Percentiles rank a stretch among this genome's conserved stretches.
Conservation (phyloP, 2,888 invertebrate genomes). For the Heteromyza rotundicornis region DNA sequence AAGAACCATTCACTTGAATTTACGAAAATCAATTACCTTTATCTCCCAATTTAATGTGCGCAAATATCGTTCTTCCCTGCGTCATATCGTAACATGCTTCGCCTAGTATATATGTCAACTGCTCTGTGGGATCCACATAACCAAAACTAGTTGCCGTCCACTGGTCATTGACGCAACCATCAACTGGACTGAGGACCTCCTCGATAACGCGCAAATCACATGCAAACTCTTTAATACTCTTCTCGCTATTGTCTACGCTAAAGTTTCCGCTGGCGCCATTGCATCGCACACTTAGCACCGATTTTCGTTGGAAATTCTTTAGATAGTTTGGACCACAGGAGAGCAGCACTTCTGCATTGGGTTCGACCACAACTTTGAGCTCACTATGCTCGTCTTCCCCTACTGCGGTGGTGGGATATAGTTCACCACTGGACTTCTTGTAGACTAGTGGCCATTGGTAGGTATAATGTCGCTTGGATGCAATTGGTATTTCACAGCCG, state of each 20-base stretch:
- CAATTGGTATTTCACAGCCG: conserved; percentile 32
- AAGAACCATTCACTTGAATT: no score
- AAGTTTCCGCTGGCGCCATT: conserved; percentile 29
- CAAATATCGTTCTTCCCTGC: conserved; percentile 42
- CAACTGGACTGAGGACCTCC: conserved; percentile 37
- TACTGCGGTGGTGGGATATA: conserved; percentile 23
- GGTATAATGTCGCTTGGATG: conserved; percentile 29
- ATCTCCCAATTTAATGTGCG: conserved; percentile 40
- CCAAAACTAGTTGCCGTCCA: conserved; percentile 41
- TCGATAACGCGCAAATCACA: conserved; percentile 48
- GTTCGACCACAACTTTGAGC: conserved; percentile 2
- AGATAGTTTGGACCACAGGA: conserved; percentile 42
- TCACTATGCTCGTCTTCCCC: conserved; percentile 9
- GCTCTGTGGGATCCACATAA: conserved; percentile 43
- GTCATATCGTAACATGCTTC: conserved; percentile 45
- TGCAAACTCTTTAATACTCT: conserved; percentile 30
- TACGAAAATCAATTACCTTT: conserved; percentile 18
- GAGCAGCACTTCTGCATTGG: conserved; percentile 29
- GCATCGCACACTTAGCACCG: conserved; percentile 30
- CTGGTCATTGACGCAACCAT: conserved; percentile 36
- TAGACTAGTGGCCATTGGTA: conserved; percentile 38
- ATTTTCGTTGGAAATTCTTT: conserved; percentile 25
- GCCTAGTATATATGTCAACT: conserved; percentile 39
- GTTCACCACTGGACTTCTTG: conserved; percentile 28
- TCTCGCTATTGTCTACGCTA: conserved; percentile 12